A percentile compares a stretch with the other conserved stretches of the same genome.
Conservation (phyloP, 37 sponge, comb jelly and placozoan species). For the Beroe forskalii region DNA sequence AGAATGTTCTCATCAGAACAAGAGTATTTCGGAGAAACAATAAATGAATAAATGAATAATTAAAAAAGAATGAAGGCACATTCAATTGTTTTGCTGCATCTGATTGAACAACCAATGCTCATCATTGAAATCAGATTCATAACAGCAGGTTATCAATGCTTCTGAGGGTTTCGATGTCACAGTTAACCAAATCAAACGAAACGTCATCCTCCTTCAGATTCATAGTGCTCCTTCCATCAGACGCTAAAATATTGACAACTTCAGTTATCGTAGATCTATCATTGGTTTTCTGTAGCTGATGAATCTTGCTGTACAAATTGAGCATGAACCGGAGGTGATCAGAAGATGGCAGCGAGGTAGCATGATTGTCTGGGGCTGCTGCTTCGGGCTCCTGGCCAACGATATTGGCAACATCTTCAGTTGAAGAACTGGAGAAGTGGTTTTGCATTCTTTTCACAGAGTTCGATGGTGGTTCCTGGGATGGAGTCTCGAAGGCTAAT, state of each 20-base stretch:
- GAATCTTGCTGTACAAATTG: constrained; percentile 39
- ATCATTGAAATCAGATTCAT: no score
- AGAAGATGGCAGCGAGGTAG: not conserved
- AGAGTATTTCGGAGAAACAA: no score
- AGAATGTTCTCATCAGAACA: no score
- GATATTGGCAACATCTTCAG: not conserved
- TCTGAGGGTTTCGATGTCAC: constrained; percentile 28
- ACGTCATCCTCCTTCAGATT: constrained; percentile 7
- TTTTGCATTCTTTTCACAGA: not conserved
- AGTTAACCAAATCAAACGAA: constrained; percentile 33
- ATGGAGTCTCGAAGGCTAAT: no score
- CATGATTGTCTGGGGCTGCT: not conserved
- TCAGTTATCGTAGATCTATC: not conserved
- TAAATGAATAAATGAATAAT: no score
- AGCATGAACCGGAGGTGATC: constrained; percentile 35
- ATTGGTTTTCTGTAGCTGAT: constrained; percentile 27
- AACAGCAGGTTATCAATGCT: constrained; percentile 12
- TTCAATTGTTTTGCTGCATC: no score
- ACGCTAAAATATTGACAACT: constrained; percentile 9
- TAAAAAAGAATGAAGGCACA: no score
- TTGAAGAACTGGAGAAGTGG: not conserved
- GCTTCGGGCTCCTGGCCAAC: not conserved
- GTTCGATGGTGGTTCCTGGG: not conserved
- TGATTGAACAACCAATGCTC: no score
- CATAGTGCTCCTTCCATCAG: constrained; percentile 1